Conservation (phyloP, 2,797 vertebrate species). For the Mus minutoides region DNA sequence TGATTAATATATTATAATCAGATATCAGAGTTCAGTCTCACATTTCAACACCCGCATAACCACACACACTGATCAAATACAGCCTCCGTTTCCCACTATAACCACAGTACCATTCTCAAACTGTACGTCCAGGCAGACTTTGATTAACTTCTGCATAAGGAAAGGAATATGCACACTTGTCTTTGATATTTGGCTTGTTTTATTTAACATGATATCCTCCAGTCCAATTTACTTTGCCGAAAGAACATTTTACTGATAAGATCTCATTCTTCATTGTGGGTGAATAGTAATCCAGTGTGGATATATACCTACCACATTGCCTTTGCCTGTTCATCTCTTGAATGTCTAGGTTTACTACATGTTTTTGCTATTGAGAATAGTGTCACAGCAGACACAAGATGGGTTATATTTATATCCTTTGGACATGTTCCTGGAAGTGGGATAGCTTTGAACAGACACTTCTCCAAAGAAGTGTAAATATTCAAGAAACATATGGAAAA, state of each 20-base stretch:
- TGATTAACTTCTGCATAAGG: not conserved
- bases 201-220: not conserved
- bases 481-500: not conserved
- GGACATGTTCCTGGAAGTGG: not conserved
- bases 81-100: not conserved
- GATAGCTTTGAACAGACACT: not conserved
- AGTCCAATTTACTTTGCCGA: not conserved
- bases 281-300: not conserved
- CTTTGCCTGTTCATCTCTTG: not conserved
- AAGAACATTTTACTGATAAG: not conserved
- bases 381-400: not conserved
- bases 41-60: not conserved
- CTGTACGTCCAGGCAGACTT: not conserved
- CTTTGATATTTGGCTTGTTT: not conserved
- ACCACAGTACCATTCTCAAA: not conserved
- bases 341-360: not conserved
- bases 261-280: not conserved
- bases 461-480: not conserved
- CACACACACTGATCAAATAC: not conserved
- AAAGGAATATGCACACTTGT: not conserved
- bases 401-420: not conserved
- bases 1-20: not conserved
- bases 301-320: not conserved
- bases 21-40: not conserved
- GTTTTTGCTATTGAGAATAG: not conserved